Base-by-base conservation (phyloP, 2,797 vertebrate genomes). In the Phataginus tetradactyla region DNA sequence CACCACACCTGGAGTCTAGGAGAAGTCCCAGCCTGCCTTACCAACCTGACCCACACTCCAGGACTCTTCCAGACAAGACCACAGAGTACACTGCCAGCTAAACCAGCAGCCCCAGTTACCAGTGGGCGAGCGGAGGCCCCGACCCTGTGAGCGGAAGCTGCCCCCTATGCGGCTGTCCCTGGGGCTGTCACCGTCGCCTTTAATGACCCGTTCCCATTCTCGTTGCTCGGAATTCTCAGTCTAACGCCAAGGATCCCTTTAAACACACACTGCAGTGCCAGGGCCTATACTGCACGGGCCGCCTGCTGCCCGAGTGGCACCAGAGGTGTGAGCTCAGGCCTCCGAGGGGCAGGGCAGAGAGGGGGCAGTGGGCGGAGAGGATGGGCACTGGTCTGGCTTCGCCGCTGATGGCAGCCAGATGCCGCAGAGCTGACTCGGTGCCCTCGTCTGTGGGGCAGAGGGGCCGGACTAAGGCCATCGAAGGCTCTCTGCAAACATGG, bases 321-420 rank as follows among this genome's bases (percentile, higher is more conserved):
- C 0, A 0, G 20, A 17, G 49, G 4, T 5, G 25, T 15, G 8
- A 7, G 12, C 23, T n/a, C 34, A 32, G 86, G 57, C 5, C 3
- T 4, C 20, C 29, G 18, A 2, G 1, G 4, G 55, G n/a, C 51
- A 49, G 63, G 49, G 32, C 34, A 72, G 61, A 25, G 15, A 9
- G 21, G 0, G 15, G 3, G 11, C 29, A 25, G 32, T 17, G 7
- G 42, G 12, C 5, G 9, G 32, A 75, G 27, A 29, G 29, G 20
- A 25, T 0, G 3, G 7, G 18, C 5, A 4, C 34, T 18, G 3
- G 23, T 12, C 53, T 1, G 18, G 64, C 49, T 18, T 66, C n/a
- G n/a, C 14, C n/a, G 9, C 2, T 32, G 6, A 71, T 0, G 32
- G 51, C 10, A 23, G 29, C 45, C 13, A 10, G 42, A 61, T 3